Conservation (phyloP, 2,113 vertebrate genomes). For the Sterna hirundo region DNA sequence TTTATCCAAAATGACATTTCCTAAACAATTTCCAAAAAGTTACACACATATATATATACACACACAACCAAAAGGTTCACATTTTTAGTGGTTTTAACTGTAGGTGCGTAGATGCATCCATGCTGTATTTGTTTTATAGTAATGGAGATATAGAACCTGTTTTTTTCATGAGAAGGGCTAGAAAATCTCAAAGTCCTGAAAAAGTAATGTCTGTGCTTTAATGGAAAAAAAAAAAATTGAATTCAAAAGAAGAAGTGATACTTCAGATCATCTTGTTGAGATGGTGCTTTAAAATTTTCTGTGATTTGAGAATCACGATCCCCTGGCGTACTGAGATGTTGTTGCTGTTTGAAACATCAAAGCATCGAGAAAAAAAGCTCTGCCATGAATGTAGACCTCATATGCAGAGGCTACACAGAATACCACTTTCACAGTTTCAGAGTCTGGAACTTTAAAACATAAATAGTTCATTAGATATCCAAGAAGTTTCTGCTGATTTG, state of each 20-base stretch:
- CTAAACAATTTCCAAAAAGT: background rate
- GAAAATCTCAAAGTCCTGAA: background rate
- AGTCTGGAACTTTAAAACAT: background rate
- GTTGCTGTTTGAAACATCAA: background rate
- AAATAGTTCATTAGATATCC: background rate
- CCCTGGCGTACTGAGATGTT: background rate
- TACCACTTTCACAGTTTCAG: background rate
- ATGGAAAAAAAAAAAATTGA: background rate
- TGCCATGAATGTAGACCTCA: background rate
- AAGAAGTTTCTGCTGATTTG: background rate
- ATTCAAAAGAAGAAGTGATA: background rate
- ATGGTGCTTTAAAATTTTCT: background rate
- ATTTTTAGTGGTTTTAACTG: background rate
- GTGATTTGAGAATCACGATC: background rate
- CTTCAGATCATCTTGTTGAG: background rate
- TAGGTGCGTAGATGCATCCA: background rate
- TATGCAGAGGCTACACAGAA: background rate
- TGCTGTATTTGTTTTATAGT: background rate
- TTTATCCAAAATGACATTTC: background rate
- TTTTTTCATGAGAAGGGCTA: background rate
- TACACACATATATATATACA: too few relatives aligned
- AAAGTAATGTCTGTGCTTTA: background rate
- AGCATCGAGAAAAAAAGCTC: background rate
- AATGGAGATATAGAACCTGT: background rate
- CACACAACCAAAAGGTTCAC: background rate